Evolutionary conservation across 2,113 vertebrate genomes (phyloP), one percentile per base, ranked within the genome.

Genomic region (Cygnus buccinator): DNA sequence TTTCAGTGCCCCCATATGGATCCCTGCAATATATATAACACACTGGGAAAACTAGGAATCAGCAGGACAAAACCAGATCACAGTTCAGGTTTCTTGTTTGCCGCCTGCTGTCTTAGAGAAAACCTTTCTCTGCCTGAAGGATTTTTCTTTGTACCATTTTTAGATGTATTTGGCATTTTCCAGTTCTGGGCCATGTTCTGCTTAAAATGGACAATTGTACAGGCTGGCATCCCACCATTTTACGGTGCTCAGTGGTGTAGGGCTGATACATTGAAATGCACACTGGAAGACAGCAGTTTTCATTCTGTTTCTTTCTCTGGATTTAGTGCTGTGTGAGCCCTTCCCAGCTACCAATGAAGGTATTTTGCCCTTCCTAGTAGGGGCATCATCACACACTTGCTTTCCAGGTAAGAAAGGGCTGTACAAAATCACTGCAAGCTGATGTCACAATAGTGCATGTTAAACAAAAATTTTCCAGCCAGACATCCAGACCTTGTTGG

Each of bases 1-100:
- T 20, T 7, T 10, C 15, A 20, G 3, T 15, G 41, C 43, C 46
- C 57, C 57, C 9, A 1, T 44, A 29, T 7, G 0, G 1, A 68
- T 55, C 62, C 48, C 68, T 8, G 39, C 20, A 18, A 8, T 20
- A 55, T 44, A 31, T 13, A 11, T 0, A 21, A 3, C 1, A 4
- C 63, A 0, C 44, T 31, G 44, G 67, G 25, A 46, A 28, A 52
- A 10, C 41, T 54, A 5, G 13, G 28, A 39, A 5, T 10, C 62
- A 33, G 61, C 71, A 85, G 75, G 50, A 25, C 23, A 66, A 61
- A 66, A 3, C 4, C 46, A 85, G 52, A 22, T 74, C 90, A 11
- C 21, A 10, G 61, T 26, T 90, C 77, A 76, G 85, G 22, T 57
- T 57, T 23, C 77, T 59, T 2, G 0, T 76, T 86, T 86, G 87